Evolutionary conservation across 1,140 invertebrate genomes (phyloP).

Genomic region (Drosophila guanche): DNA sequence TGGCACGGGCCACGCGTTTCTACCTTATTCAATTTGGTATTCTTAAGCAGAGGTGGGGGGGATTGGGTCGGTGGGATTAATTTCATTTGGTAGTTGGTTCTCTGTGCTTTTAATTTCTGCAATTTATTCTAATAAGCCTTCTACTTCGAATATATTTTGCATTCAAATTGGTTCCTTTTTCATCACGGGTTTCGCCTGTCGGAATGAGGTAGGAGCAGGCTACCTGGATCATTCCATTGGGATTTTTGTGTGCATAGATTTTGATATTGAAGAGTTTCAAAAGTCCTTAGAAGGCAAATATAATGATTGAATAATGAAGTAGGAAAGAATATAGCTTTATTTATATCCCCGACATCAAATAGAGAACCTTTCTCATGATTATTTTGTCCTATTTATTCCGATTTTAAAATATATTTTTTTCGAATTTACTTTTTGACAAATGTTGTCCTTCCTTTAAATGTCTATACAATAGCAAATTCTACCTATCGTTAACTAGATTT

Average conservation of each 20-base stretch:
- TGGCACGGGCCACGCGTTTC: background rate
- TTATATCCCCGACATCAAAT: too few species aligned
- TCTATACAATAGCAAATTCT: too few species aligned
- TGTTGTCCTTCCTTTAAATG: too few species aligned
- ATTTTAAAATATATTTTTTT: too few species aligned
- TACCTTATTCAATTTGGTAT: slow-evolving; percentile 25
- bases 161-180: slow-evolving; percentile 63
- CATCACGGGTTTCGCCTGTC: slow-evolving; percentile 4
- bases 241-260: slow-evolving; percentile 19
- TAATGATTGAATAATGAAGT: too few species aligned
- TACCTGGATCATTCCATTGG: background rate
- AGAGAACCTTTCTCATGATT: too few species aligned
- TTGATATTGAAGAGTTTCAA: background rate
- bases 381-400: too few species aligned
- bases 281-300: too few species aligned
- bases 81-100: slow-evolving; percentile 35
- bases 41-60: background rate
- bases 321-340: too few species aligned
- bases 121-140: slow-evolving; percentile 78
- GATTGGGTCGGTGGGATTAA: slow-evolving; percentile 19
- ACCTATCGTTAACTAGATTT: too few species aligned
- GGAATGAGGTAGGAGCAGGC: background rate
- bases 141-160: slow-evolving; percentile 40
- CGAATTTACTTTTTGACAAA: too few species aligned
- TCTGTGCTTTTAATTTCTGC: slow-evolving; percentile 59